These are phyloP conservation scores for Drosophila mojavensis DNA, from an alignment of 1,140 invertebrate genomes.

Conservation along the genomic window DNA sequence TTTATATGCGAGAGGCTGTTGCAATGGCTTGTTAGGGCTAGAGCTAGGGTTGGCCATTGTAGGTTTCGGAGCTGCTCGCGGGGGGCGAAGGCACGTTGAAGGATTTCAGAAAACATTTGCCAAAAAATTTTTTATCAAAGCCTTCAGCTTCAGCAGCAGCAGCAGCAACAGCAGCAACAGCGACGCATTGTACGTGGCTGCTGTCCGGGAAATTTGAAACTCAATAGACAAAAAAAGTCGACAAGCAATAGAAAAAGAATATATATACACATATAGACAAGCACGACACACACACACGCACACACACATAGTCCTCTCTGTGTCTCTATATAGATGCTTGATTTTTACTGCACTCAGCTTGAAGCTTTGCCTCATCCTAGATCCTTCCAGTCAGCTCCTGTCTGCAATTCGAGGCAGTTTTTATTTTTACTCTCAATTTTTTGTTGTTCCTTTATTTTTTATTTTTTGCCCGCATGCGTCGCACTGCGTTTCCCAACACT, in stretches of 20 bases:
- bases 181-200: conserved; percentile 70
- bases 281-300: conserved; percentile 1
- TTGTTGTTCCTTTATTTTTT: conserved; percentile 23
- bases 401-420: conserved; percentile 66
- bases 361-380: conserved; percentile 35
- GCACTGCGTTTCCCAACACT: conserved; percentile 56
- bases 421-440: conserved; percentile 33
- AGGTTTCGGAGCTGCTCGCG: conserved; percentile 2
- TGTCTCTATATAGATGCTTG: conserved; percentile 59
- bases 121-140: conserved; percentile 79
- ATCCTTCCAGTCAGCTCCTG: conserved; percentile 30
- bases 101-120: conserved; percentile 77
- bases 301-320: not conserved
- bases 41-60: not conserved
- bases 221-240: conserved; percentile 74
- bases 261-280: conserved; percentile 15
- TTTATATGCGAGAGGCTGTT: conserved; percentile 73
- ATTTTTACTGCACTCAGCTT: conserved; percentile 79
- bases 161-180: conserved; percentile 47
- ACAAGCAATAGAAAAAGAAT: conserved; percentile 78
- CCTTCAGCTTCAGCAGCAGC: conserved; percentile 74
- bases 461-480: conserved; percentile 67
- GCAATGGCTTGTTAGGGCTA: conserved; percentile 59
- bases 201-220: conserved; percentile 75
- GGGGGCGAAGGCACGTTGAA: conserved; percentile 39